Base-by-base conservation (phyloP, 2,797 vertebrate species). In the Acropternis orthonyx region DNA sequence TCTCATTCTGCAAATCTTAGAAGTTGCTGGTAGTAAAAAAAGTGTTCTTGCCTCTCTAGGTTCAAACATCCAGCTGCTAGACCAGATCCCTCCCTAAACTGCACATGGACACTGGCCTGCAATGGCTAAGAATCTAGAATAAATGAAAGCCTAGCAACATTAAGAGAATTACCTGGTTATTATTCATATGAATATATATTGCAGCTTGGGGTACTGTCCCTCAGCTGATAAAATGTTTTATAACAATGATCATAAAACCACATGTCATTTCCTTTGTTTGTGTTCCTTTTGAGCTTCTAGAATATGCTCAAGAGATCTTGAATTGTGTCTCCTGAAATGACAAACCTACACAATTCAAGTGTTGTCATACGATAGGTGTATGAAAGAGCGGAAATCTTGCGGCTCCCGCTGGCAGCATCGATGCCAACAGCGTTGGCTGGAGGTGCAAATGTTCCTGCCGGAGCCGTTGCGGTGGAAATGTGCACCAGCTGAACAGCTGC, bases 381-480 rank as follows among this genome's bases (percentile, higher is more conserved):
- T 10, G 83, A 85, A 85, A 11, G 83, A 96, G 93, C 93, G 94
- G 93, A 96, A 95, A 96, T 96, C 71, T 92, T 27, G 11, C 80
- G 2, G 83, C 67, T 96, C 90, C 93, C 76, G 67, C 93, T 85
- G 95, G 88, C 94, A 63, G 30, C 59, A 1, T 0, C 15, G 36
- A 4, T 95, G 93, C 88, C 93, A 88, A 14, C 2, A 13, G 96
- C 94, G 89, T 97, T 95, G 94, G 96, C 93, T 30, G 96, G 83
- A 97, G 94, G 96, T 95, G 95, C 26, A 58, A 96, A 96, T 82
- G 88, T 44, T 94, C 93, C 91, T 94, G 88, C 88, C 21, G 71
- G 96, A 94, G 96, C 91, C 4, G 3, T 36, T 26, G 85, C 3
- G 0, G 54, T 79, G 68, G 88, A 73, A 96, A 94, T 95, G 94